Percentiles rank a stretch among this genome's conserved stretches.
These are phyloP conservation scores for Proterorhinus semilunaris DNA, from an alignment of 2,113 vertebrate species.

Conservation along the genomic window DNA sequence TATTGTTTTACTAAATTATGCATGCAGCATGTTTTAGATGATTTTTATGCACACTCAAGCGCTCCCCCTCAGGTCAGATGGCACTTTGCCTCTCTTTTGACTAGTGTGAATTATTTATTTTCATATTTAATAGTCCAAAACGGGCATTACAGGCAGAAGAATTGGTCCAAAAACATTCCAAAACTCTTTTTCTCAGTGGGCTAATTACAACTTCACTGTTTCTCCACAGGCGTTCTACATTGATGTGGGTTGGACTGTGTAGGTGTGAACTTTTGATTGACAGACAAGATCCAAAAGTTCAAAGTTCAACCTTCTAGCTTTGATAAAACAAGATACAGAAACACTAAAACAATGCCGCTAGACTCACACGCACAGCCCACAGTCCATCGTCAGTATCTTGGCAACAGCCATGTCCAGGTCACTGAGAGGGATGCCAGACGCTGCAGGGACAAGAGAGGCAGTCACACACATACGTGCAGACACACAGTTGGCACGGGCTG, in stretches of 20 bases:
- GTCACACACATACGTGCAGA: slow-evolving; percentile 15
- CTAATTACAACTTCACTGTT: slow-evolving; percentile 9
- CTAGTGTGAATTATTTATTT: slow-evolving; percentile 40
- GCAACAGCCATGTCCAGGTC: slow-evolving; percentile 55
- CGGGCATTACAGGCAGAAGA: not conserved
- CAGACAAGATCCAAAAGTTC: slow-evolving; percentile 12
- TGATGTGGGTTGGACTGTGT: slow-evolving; percentile 16
- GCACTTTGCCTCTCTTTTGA: slow-evolving; percentile 33
- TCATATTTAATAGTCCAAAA: slow-evolving; percentile 20
- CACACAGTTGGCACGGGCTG: slow-evolving; percentile 20
- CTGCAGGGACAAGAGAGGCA: slow-evolving; percentile 49
- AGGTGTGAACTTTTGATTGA: slow-evolving; percentile 24
- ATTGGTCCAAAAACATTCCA: slow-evolving; percentile 2
- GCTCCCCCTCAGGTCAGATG: slow-evolving; percentile 57
- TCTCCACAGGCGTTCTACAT: slow-evolving; percentile 3
- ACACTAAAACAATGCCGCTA: slow-evolving; percentile 18
- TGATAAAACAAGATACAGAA: slow-evolving; percentile 4
- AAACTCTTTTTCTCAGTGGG: slow-evolving; percentile 1
- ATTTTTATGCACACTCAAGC: slow-evolving; percentile 22
- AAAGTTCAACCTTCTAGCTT: slow-evolving; percentile 14
- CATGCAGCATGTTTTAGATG: slow-evolving; percentile 30
- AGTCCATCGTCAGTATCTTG: slow-evolving; percentile 46
- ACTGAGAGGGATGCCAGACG: slow-evolving; percentile 62
- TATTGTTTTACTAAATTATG: slow-evolving; percentile 24
- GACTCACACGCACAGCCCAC: slow-evolving; percentile 1